These are phyloP conservation scores for Pristionchus maxplancki DNA, from an alignment of 2,888 invertebrate species.

Conservation along the genomic window DNA sequence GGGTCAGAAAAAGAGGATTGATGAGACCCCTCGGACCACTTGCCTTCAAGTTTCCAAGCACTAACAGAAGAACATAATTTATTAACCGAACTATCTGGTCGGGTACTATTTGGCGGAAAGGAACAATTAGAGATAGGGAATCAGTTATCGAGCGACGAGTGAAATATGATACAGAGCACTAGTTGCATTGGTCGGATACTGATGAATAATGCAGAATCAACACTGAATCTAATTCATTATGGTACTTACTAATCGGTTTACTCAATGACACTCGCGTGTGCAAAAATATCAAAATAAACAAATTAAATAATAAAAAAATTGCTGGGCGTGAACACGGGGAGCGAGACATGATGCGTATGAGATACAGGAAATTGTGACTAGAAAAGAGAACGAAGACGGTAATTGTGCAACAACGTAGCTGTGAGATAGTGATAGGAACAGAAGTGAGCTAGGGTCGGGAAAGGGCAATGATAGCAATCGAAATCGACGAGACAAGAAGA, in stretches of 20 bases:
- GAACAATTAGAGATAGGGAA: slow-evolving; percentile 11
- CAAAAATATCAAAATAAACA: background rate
- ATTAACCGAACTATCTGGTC: slow-evolving; percentile 9
- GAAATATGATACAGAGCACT: slow-evolving; percentile 16
- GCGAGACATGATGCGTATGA: slow-evolving; percentile 23
- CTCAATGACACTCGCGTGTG: slow-evolving; percentile 12
- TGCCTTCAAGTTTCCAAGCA: background rate
- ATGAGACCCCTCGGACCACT: background rate
- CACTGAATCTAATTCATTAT: slow-evolving; percentile 1
- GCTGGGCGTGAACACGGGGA: background rate
- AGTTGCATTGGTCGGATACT: background rate
- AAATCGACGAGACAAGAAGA: background rate
- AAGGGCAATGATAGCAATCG: slow-evolving; percentile 1
- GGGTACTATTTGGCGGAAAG: slow-evolving; percentile 5
- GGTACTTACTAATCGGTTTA: background rate
- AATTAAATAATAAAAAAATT: background rate
- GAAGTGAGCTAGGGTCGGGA: slow-evolving; percentile 7
- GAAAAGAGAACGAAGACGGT: background rate
- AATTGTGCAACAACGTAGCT: slow-evolving; percentile 12
- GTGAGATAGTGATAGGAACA: slow-evolving; percentile 38
- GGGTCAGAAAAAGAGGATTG: background rate
- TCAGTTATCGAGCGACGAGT: background rate
- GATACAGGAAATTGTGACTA: slow-evolving; percentile 39
- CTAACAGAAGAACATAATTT: background rate
- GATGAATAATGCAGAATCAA: background rate